phyloP scores from a whole-genome alignment of 2,113 vertebrate genomes.

The Crotalus horridus region DNA sequence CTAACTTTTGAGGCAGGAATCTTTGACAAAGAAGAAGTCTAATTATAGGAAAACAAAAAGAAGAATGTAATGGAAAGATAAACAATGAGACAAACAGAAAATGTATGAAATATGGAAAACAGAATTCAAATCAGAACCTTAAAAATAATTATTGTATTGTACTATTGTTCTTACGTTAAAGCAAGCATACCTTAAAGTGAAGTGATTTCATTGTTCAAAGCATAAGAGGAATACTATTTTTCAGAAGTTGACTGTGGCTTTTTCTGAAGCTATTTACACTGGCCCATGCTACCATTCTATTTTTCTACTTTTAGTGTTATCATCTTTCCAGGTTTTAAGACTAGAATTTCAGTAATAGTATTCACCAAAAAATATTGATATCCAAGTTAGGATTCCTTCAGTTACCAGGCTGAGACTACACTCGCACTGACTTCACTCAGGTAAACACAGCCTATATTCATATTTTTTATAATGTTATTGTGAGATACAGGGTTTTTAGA shows the following conservation, averaged over 20 bases:
- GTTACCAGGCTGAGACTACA: neutral
- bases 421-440: neutral
- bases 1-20: conserved; percentile 84
- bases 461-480: neutral
- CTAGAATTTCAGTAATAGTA: neutral
- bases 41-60: conserved; percentile 75
- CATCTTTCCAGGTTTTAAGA: neutral
- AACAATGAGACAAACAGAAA: conserved; percentile 60
- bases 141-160: conserved; percentile 1
- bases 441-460: neutral
- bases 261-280: neutral
- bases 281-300: neutral
- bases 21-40: conserved; percentile 86
- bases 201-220: neutral
- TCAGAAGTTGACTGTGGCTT: neutral
- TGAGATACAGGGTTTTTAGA: neutral
- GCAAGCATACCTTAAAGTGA: neutral
- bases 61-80: conserved; percentile 66
- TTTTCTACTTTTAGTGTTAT: neutral
- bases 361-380: neutral
- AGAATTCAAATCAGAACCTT: conserved; percentile 34
- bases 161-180: neutral
- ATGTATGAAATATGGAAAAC: conserved; percentile 48
- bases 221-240: neutral
- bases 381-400: neutral